These are phyloP conservation scores for Lepidurus couesii DNA, from an alignment of 1,140 invertebrate species.

Conservation along the genomic window DNA sequence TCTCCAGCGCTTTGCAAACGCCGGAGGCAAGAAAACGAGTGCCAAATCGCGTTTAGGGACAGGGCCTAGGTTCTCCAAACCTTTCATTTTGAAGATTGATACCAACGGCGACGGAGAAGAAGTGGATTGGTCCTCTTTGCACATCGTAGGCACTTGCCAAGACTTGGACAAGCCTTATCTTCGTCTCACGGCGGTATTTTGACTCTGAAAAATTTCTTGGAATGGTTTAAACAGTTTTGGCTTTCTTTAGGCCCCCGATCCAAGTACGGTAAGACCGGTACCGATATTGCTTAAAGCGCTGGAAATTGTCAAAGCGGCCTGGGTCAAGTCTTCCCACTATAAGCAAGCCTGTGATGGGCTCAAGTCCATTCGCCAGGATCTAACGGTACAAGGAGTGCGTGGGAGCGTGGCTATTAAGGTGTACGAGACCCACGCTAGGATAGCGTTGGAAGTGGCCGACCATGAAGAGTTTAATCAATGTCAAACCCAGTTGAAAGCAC, in stretches of 20 bases:
- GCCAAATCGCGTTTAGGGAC: not conserved
- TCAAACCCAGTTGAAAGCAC: conserved; percentile 90
- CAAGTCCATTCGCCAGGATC: conserved; percentile 96
- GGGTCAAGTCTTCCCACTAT: conserved; percentile 86
- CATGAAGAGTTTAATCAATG: conserved; percentile 99
- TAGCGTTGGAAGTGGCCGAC: conserved; percentile 94
- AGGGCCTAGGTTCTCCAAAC: not conserved
- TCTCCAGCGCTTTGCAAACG: not conserved
- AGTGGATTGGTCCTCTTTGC: conserved; percentile 73
- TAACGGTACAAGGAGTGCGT: conserved; percentile 93
- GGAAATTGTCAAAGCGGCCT: conserved; percentile 77
- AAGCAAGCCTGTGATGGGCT: conserved; percentile 95
- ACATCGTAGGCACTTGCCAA: conserved; percentile 86
- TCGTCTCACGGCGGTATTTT: conserved; percentile 73
- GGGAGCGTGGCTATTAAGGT: conserved; percentile 91
- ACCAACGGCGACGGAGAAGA: conserved; percentile 51
- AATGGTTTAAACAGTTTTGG: not conserved
- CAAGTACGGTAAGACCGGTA: conserved; percentile 82
- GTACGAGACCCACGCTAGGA: conserved; percentile 95
- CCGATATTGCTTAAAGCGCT: conserved; percentile 77
- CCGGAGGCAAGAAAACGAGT: not conserved
- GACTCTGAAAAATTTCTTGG: not conserved
- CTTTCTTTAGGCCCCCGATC: conserved; percentile 71
- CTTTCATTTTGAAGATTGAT: not conserved
- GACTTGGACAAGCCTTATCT: conserved; percentile 93